Evolutionary conservation across 2,797 vertebrate genomes (phyloP).

Genomic region (Micrastur ruficollis): DNA sequence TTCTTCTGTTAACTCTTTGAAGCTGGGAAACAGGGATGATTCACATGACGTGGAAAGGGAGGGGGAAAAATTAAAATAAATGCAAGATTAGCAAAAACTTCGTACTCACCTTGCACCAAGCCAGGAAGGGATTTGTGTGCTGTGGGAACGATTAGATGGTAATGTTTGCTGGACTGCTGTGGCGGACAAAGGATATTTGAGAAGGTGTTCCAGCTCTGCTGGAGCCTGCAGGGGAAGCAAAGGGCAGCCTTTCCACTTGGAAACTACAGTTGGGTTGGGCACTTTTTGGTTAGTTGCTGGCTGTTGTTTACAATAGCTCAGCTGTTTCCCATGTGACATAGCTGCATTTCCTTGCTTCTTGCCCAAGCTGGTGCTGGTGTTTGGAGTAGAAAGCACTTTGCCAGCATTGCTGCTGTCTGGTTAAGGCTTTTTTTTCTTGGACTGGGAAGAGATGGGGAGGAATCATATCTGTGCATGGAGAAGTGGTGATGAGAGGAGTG

Average conservation of each 20-base stretch:
- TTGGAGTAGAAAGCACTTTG: background rate
- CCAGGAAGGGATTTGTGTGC: background rate
- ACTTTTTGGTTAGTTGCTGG: constrained; percentile 5
- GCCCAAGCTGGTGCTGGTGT: background rate
- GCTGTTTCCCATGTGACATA: background rate
- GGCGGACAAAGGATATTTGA: background rate
- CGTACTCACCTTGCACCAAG: background rate
- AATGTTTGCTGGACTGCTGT: background rate
- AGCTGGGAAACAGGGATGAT: background rate
- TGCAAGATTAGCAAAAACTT: background rate
- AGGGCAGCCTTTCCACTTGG: background rate
- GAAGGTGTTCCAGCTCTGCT: background rate
- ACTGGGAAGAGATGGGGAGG: background rate
- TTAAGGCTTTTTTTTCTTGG: background rate
- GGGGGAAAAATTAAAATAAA: background rate
- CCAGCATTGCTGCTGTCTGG: background rate
- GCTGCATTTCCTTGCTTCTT: background rate
- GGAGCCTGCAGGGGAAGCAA: background rate
- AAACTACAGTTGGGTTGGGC: background rate
- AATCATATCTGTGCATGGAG: background rate
- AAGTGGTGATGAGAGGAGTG: background rate
- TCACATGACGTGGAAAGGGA: background rate
- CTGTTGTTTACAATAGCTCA: background rate
- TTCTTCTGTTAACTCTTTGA: constrained; percentile 42
- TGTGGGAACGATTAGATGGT: background rate